These are phyloP conservation scores for Brassicogethes aeneus DNA, from an alignment of 2,888 invertebrate genomes.

Conservation along the genomic window DNA sequence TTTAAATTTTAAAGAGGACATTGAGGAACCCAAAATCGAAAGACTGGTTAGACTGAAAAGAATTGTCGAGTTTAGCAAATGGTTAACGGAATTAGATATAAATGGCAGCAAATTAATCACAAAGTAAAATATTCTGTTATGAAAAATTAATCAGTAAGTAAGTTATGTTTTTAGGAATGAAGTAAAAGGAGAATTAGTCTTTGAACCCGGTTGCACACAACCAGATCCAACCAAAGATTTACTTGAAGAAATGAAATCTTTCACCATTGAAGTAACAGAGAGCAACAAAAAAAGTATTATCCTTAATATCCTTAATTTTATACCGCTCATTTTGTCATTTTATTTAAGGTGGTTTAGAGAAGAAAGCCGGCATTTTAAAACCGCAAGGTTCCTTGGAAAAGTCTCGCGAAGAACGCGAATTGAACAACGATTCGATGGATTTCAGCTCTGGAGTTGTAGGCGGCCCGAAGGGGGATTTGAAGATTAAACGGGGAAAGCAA, in stretches of 20 bases:
- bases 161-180: too few species aligned
- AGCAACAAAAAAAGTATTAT: slow-evolving; percentile 22
- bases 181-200: slow-evolving; percentile 29
- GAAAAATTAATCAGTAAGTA: slow-evolving; percentile 4
- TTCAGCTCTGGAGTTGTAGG: slow-evolving; percentile 4
- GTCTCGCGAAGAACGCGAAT: slow-evolving; percentile 52
- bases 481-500: slow-evolving; percentile 49
- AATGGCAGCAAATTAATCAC: slow-evolving; percentile 38
- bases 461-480: slow-evolving; percentile 12
- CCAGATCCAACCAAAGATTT: slow-evolving; percentile 44
- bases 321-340: too few species aligned
- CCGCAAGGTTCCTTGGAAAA: slow-evolving; percentile 64
- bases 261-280: slow-evolving; percentile 34
- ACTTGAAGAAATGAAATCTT: slow-evolving; percentile 47
- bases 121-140: slow-evolving; percentile 21
- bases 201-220: slow-evolving; percentile 40
- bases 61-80: slow-evolving; percentile 43
- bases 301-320: not conserved
- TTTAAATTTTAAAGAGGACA: slow-evolving; percentile 45
- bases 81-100: slow-evolving; percentile 42
- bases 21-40: slow-evolving; percentile 37
- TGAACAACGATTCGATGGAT: slow-evolving; percentile 14
- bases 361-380: slow-evolving; percentile 54
- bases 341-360: slow-evolving; percentile 23
- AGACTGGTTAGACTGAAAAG: slow-evolving; percentile 45